Percentiles rank a stretch among this genome's conserved stretches.
These are phyloP conservation scores for Aphaenogaster floridana DNA, from an alignment of 1,140 invertebrate genomes.

Conservation along the genomic window DNA sequence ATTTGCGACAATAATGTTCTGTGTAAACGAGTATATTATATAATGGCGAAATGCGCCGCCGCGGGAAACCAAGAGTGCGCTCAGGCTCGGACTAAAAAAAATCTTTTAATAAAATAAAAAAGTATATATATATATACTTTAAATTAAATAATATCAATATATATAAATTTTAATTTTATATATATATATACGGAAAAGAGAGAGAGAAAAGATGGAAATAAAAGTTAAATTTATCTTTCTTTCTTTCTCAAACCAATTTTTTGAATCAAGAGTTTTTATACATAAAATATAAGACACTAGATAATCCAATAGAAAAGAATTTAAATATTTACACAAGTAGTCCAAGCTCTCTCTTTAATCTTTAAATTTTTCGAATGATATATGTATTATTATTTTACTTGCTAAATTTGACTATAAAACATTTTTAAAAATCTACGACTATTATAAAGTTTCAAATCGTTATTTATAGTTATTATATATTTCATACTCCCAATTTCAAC, in stretches of 20 bases:
- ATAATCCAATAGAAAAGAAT: not conserved
- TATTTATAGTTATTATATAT: not conserved
- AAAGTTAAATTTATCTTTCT: not conserved
- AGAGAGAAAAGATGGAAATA: too few species aligned
- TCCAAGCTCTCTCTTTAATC: not conserved
- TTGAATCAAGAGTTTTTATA: not conserved
- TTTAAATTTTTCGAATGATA: not conserved
- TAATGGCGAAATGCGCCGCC: constrained; percentile 74
- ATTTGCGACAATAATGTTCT: constrained; percentile 84
- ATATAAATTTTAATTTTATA: constrained; percentile 12
- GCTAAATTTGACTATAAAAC: not conserved
- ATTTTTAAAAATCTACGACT: not conserved
- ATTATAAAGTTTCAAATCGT: not conserved
- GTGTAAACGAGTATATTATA: constrained; percentile 83
- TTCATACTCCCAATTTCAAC: not conserved
- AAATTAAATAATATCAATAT: not conserved
- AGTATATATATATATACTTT: not conserved
- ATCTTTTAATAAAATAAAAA: constrained; percentile 7
- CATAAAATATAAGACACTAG: not conserved
- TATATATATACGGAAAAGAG: not conserved
- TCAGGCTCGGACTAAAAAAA: constrained; percentile 31
- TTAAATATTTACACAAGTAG: not conserved
- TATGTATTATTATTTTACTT: not conserved
- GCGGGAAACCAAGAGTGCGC: constrained; percentile 31
- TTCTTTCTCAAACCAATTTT: not conserved